Evolutionary conservation across 92 coral and sea anemone species (phyloP).

Genomic region (Paragorgia papillata): DNA sequence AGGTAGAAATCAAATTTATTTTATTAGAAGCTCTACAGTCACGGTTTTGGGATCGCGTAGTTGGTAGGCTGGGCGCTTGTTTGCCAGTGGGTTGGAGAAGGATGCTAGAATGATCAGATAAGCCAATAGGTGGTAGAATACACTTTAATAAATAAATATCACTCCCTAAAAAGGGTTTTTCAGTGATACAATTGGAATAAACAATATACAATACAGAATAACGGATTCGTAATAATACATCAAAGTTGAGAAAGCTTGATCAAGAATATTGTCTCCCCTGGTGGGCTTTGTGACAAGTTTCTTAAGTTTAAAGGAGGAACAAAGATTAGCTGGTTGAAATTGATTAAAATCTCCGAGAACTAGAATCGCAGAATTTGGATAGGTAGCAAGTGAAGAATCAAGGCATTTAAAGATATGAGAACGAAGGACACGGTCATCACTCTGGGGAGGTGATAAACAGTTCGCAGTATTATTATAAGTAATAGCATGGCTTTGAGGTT

Average conservation of each 20-base stretch:
- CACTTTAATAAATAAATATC: no score
- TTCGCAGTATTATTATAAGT: slow-evolving; percentile 47
- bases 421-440: neutral
- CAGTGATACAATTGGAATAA: no score
- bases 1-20: neutral
- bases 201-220: no score
- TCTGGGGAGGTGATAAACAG: slow-evolving; percentile 42
- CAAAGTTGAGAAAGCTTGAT: slow-evolving; percentile 40
- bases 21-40: slow-evolving; percentile 50
- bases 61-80: slow-evolving; percentile 11
- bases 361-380: no score
- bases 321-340: slow-evolving; percentile 46
- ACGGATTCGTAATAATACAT: slow-evolving; percentile 12
- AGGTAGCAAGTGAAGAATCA: slow-evolving; percentile 29
- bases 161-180: no score
- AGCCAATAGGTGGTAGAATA: slow-evolving; percentile 55
- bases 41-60: slow-evolving; percentile 24
- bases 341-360: slow-evolving; percentile 59
- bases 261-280: slow-evolving; percentile 44
- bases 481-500: no score
- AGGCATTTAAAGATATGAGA: slow-evolving; percentile 19
- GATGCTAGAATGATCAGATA: slow-evolving; percentile 60
- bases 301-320: no score
- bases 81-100: slow-evolving; percentile 41
- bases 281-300: no score